Conservation (phyloP, 2,113 vertebrate species). For the Lathamus discolor region DNA sequence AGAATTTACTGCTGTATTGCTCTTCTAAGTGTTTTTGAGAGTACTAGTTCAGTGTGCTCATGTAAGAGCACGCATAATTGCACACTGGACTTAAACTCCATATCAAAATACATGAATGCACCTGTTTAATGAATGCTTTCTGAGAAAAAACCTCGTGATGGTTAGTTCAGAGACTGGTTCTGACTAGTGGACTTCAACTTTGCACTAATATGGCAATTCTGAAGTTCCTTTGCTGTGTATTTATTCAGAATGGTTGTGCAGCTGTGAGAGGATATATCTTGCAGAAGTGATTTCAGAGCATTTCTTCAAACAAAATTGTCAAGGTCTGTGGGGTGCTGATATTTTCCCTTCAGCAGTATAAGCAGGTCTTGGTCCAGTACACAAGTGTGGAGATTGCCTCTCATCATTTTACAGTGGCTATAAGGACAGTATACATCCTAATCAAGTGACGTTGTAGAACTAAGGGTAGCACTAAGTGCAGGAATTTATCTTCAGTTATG, state of each 20-base stretch:
- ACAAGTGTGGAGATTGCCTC: neutral
- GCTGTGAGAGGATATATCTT: neutral
- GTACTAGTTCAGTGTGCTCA: neutral
- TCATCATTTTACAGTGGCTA: neutral
- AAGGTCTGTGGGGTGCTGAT: neutral
- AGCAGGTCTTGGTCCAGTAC: neutral
- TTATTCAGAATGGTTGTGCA: neutral
- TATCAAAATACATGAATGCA: neutral
- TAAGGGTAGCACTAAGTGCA: neutral
- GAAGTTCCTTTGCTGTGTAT: neutral
- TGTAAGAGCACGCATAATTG: neutral
- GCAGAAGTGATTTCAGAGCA: neutral
- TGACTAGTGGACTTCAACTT: neutral
- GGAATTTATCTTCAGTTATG: neutral
- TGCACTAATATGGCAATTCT: neutral
- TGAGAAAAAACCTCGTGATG: neutral
- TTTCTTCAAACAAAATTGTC: neutral
- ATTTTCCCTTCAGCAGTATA: neutral
- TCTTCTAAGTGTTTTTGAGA: neutral
- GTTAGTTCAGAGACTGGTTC: neutral
- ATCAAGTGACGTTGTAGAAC: neutral
- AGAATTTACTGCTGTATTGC: neutral
- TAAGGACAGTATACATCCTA: neutral
- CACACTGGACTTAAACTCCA: neutral
- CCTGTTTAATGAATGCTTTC: neutral